phyloP scores from a whole-genome alignment of 2,797 vertebrate species.

The Liparis tanakae region DNA sequence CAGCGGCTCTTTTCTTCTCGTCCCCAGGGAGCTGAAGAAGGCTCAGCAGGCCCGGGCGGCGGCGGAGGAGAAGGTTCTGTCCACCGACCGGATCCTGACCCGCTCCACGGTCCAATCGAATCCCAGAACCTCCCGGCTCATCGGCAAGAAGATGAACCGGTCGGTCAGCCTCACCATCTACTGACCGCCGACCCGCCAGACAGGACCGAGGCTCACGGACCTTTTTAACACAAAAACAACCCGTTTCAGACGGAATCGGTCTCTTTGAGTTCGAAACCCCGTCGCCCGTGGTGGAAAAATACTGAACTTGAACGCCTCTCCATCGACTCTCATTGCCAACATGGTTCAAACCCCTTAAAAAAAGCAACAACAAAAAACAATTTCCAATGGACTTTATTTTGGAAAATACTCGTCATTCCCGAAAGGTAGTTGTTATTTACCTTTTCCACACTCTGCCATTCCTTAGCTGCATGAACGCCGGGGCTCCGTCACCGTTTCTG shows the following conservation, averaged over 20 bases:
- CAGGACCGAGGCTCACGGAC: constrained; percentile 54
- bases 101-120: constrained; percentile 90
- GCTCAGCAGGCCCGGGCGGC: constrained; percentile 94
- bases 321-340: constrained; percentile 25
- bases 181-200: constrained; percentile 68
- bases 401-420: constrained; percentile 11
- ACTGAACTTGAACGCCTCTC: constrained; percentile 46
- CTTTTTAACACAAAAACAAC: constrained; percentile 20
- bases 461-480: constrained; percentile 50
- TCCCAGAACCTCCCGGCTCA: constrained; percentile 88
- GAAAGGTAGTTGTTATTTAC: constrained; percentile 63
- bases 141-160: constrained; percentile 98
- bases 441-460: constrained; percentile 47
- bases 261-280: background rate
- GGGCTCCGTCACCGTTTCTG: constrained; percentile 46
- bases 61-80: constrained; percentile 92
- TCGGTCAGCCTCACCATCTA: constrained; percentile 97
- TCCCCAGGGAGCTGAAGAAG: constrained; percentile 94
- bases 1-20: background rate
- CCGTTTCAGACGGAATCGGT: background rate
- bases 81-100: constrained; percentile 91
- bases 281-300: constrained; percentile 24
- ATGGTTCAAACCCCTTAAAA: constrained; percentile 24
- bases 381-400: constrained; percentile 12
- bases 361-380: no score